Evolutionary conservation across 2,113 vertebrate genomes (phyloP), one percentile per base, ranked within the genome.

Genomic region (Sebastes schlegelii): DNA sequence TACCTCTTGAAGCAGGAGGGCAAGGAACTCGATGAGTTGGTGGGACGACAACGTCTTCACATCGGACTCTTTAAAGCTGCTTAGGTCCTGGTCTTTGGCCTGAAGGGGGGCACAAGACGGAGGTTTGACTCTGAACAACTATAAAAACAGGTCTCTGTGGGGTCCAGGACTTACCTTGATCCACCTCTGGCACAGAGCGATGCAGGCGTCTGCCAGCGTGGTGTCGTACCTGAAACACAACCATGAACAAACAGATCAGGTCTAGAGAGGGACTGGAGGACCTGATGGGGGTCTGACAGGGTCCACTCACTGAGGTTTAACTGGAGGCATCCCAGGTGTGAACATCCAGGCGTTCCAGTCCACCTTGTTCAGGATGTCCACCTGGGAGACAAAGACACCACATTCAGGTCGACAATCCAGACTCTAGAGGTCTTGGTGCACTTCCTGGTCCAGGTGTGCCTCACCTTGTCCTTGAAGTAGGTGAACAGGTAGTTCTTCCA

Each of bases 281-380:
- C 42, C 34, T 10, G 46, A 61, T 5, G 76, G 16, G 12, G 57
- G 23, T 62, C 48, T 26, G 14, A 42, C 2, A 2, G 10, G 40
- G 9, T 45, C 26, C 9, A 90, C 97, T 96, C 91, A 99, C 98
- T 77, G 92, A 78, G 96, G 97, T 79, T 97, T 97, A 40, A 96
- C 93, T 1, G 98, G 97, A 66, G 98, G 97, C 96, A 99, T 97
- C 67, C 98, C 98, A 46, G 98, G 97, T 21, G 97, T 95, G 83
- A 97, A 92, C 90, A 99, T 96, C 98, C 98, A 99, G 0, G 93
- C 91, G 13, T 97, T 95, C 98, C 98, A 99, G 86, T 99, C 97
- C 72, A 99, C 97, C 91, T 96, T 95, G 90, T 98, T 95, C 87
- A 99, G 96, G 91, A 97, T 4, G 48, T 97, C 97, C 75, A 95